Evolutionary conservation across 2,888 invertebrate species (phyloP).

Genomic region (Charanyca ferruginea): DNA sequence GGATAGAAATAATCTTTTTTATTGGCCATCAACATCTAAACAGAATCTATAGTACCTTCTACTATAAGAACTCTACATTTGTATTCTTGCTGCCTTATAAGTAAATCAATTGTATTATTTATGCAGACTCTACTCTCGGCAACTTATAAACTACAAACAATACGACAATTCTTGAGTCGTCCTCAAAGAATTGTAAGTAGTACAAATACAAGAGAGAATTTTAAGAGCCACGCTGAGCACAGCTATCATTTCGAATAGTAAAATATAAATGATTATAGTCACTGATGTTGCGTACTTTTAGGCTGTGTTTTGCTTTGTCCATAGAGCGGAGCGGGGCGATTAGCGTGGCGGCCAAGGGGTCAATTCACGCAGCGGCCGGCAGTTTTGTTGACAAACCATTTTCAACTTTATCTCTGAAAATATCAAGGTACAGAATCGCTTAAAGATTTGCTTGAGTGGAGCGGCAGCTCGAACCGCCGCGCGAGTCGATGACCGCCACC

Average conservation of each 20-base stretch:
- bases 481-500: too few relatives aligned
- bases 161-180: slow-evolving; percentile 12
- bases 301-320: background rate
- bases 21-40: too few relatives aligned
- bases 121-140: slow-evolving; percentile 7
- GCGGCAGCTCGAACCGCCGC: too few relatives aligned
- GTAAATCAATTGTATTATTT: slow-evolving; percentile 31
- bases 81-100: background rate
- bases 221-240: slow-evolving; percentile 27
- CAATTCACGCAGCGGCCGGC: too few relatives aligned
- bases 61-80: slow-evolving; percentile 5
- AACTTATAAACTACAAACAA: slow-evolving; percentile 37
- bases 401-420: too few relatives aligned
- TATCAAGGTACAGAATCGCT: too few relatives aligned
- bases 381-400: too few relatives aligned
- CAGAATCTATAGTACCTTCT: too few relatives aligned
- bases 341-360: background rate
- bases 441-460: too few relatives aligned
- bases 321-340: background rate
- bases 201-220: slow-evolving; percentile 41
- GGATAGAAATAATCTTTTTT: too few relatives aligned
- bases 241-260: slow-evolving; percentile 38
- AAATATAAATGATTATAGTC: slow-evolving; percentile 44
- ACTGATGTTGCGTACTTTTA: slow-evolving; percentile 24
- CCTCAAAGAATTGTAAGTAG: slow-evolving; percentile 34